Base-by-base conservation (phyloP, 1,140 invertebrate species). In the Globodera rostochiensis region DNA sequence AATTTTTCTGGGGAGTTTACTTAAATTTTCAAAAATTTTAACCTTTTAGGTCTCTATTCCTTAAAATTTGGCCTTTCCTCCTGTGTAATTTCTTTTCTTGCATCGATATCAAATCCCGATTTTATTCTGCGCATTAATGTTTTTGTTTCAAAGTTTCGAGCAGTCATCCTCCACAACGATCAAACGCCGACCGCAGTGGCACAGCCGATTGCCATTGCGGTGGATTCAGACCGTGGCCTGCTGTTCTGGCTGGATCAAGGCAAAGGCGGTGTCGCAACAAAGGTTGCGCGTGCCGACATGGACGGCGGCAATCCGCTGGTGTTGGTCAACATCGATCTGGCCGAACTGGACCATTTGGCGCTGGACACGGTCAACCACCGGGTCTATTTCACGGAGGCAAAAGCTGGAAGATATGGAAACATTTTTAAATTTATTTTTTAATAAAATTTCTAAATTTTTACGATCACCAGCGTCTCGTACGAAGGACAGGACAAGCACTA, bases 171-270 rank as follows among this genome's bases (percentile, higher is more conserved):
- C 25, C 94, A 94, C 0, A 98, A 98, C 89, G 94, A 96, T 87
- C 96, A 96, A 0, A 95, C 93, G 77, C 93, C 92, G 74, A 93
- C 92, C 0, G 96, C 95, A 0, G 95, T 98, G 11, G 94, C 95
- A 0, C 93, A 93, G 86, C 97, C 97, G 0, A 94, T 93, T 85
- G 93, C 94, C 0, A 93, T 99, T 73, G 95, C 93, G 79, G 91
- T 98, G 1, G 96, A 98, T 92, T 96, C 97, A 0, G 92, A 93
- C 4, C 94, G 95, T 86, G 97, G 96, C 91, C 94, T 71, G 87
- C 90, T 98, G 8, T 98, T 96, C 91, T 99, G 97, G 96, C 93
- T 96, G 4, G 97, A 99, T 89, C 94, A 95, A 84, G 97, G 97
- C 7, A 95, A 95, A 82, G 95, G 95, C 11, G 94, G 98, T 0